Percentiles rank a stretch among this genome's conserved stretches.
These are phyloP conservation scores for Glomeris maerens DNA, from an alignment of 1,140 invertebrate species.

Conservation along the genomic window DNA sequence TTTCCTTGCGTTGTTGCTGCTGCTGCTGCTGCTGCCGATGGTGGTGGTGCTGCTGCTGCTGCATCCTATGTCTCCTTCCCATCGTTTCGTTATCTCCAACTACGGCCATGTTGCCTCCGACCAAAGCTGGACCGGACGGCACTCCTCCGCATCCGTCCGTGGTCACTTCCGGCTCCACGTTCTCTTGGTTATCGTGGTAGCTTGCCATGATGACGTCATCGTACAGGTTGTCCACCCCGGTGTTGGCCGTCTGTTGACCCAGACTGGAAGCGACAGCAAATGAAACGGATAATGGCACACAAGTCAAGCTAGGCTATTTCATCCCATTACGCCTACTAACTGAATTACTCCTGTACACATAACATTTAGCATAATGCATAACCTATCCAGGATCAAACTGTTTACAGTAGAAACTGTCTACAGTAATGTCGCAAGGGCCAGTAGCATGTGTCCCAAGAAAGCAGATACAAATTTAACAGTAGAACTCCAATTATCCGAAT, in stretches of 20 bases:
- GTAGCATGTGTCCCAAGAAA: no score
- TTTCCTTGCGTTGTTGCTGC: not conserved
- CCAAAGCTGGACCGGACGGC: constrained; percentile 14
- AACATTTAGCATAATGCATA: no score
- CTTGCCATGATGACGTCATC: constrained; percentile 34
- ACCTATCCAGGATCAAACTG: no score
- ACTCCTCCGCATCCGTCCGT: constrained; percentile 10
- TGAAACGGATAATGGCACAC: constrained; percentile 14
- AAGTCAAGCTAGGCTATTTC: no score
- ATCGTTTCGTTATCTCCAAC: not conserved
- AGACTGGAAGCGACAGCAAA: constrained; percentile 31
- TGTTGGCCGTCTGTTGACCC: not conserved
- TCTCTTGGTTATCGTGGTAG: constrained; percentile 52
- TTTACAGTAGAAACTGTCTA: no score
- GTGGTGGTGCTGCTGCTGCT: not conserved
- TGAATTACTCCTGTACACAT: no score
- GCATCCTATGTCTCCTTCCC: no score
- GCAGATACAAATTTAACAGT: no score
- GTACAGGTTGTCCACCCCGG: constrained; percentile 35
- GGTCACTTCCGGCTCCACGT: constrained; percentile 40
- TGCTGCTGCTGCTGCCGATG: not conserved
- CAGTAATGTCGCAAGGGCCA: no score
- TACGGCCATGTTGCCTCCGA: constrained; percentile 4
- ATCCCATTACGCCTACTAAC: no score
- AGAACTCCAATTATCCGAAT: no score